Evolutionary conservation across 2,888 invertebrate species (phyloP), one percentile per base, ranked within the genome.

Genomic region (Agrilus mali): DNA sequence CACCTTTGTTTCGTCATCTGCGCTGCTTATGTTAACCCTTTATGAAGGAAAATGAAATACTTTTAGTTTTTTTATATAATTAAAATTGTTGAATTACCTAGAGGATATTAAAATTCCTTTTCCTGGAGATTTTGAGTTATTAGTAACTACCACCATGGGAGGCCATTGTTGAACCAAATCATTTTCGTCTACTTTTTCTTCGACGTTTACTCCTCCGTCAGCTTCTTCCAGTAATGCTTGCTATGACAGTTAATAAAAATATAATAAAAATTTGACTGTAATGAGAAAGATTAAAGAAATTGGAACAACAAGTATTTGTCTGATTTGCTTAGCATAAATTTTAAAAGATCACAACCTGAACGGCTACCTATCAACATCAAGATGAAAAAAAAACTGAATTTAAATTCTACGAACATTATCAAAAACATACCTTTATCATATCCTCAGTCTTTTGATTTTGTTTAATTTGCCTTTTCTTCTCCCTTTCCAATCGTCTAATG

Each of bases 91-190:
- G 10, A 27, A 10, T 14, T 31, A 49, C 46, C 45, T 46, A 10
- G 68, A 71, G 35, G 73, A 73, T 31, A 69, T 66, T 33, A 78
- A 63, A 46, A 78, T 78, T 40, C 78, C 75, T 53, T 72, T 74
- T 13, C 69, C 66, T 10, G 72, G 69, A 2, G 70, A 64, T 36
- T 70, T 71, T 13, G 67, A 53, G 4, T 55, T 53, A 44, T 47
- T 47, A 12, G 50, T 46, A 7, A 57, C 48, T 6, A 56, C 43
- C 17, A 57, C 41, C n/a, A 53, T 42, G 7, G 63, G 62, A n/a
- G 65, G 62, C 64, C 63, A 64, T 42, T 57, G 57, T 22, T 48
- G 44, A 15, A 53, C 49, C 15, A 41, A 52, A 5, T 43, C 49
- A 6, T 53, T 56, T n/a, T 53, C 53, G 20, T 53, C 53, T 7